phyloP scores from a whole-genome alignment of 1,140 invertebrate genomes.

The Drosophila pseudoananassae region DNA sequence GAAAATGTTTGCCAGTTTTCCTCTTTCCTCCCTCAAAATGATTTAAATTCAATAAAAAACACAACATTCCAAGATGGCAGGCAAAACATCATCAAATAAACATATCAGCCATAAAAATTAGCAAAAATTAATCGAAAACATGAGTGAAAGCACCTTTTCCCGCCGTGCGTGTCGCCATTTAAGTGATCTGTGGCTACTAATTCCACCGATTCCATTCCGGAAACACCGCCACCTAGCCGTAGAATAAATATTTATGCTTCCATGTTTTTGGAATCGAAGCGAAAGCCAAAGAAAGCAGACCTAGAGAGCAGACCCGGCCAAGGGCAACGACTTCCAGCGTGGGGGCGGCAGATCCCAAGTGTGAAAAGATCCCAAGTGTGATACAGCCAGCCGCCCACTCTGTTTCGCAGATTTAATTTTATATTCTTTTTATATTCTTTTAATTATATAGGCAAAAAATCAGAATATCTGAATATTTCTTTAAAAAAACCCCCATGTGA shows the following conservation, averaged over 20 bases:
- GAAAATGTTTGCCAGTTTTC: neutral
- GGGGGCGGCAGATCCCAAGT: constrained; percentile 34
- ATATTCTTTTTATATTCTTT: constrained; percentile 13
- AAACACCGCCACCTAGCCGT: constrained; percentile 36
- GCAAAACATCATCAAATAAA: constrained; percentile 19
- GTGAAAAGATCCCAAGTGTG: constrained; percentile 51
- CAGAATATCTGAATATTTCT: neutral
- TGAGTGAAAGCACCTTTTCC: neutral
- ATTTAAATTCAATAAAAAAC: neutral
- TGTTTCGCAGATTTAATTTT: constrained; percentile 50
- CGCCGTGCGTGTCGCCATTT: constrained; percentile 57
- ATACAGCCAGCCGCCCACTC: constrained; percentile 53
- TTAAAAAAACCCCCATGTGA: constrained; percentile 36
- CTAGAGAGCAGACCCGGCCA: constrained; percentile 4
- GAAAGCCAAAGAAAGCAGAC: constrained; percentile 1
- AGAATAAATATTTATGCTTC: constrained; percentile 69
- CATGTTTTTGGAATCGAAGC: constrained; percentile 19
- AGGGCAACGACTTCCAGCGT: constrained; percentile 47
- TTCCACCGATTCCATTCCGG: constrained; percentile 26
- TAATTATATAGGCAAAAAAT: constrained; percentile 29
- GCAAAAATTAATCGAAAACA: constrained; percentile 23
- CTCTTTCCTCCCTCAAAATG: neutral
- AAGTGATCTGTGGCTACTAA: constrained; percentile 41
- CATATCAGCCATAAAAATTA: constrained; percentile 16
- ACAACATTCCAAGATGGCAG: neutral